A percentile compares a stretch with the other conserved stretches of the same genome.
phyloP scores from a whole-genome alignment of 1,140 invertebrate genomes.

The Tenebrio molitor region DNA sequence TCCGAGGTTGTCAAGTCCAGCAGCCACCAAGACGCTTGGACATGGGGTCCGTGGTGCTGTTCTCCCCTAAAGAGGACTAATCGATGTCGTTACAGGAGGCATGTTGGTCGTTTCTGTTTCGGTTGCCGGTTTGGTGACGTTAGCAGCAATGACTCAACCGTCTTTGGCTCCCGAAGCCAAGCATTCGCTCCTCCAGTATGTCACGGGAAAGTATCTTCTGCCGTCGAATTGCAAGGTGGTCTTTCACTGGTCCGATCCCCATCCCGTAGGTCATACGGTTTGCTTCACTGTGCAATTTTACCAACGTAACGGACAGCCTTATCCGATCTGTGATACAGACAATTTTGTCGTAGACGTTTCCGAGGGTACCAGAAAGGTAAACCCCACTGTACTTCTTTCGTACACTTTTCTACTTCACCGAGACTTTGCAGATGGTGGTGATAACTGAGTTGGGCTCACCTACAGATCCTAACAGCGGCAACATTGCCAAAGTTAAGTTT shows the following conservation, averaged over 20 bases:
- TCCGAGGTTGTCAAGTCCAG: slow-evolving; percentile 88
- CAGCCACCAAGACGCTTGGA: slow-evolving; percentile 90
- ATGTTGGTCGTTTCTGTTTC: slow-evolving; percentile 90
- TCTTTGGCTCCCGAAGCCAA: slow-evolving; percentile 88
- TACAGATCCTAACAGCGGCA: slow-evolving; percentile 83
- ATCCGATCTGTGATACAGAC: slow-evolving; percentile 93
- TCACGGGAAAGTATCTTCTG: slow-evolving; percentile 91
- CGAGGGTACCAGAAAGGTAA: slow-evolving; percentile 84
- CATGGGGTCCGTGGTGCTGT: slow-evolving; percentile 76
- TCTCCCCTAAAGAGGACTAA: not conserved
- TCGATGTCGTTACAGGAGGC: slow-evolving; percentile 72
- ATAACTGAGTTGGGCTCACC: slow-evolving; percentile 90
- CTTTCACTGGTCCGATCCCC: slow-evolving; percentile 89
- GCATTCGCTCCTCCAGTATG: slow-evolving; percentile 89
- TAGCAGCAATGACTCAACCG: slow-evolving; percentile 89
- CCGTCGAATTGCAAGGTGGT: slow-evolving; percentile 84
- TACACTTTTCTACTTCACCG: no score
- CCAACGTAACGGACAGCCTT: slow-evolving; percentile 92
- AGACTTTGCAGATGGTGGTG: slow-evolving; percentile 72
- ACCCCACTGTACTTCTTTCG: not conserved
- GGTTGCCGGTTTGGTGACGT: slow-evolving; percentile 85
- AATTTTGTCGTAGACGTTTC: slow-evolving; percentile 88
- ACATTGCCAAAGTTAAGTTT: slow-evolving; percentile 90
- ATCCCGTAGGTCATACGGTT: slow-evolving; percentile 89
- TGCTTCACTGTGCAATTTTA: slow-evolving; percentile 92